Conservation (phyloP, 2,888 invertebrate species). For the Pandemis corylana region DNA sequence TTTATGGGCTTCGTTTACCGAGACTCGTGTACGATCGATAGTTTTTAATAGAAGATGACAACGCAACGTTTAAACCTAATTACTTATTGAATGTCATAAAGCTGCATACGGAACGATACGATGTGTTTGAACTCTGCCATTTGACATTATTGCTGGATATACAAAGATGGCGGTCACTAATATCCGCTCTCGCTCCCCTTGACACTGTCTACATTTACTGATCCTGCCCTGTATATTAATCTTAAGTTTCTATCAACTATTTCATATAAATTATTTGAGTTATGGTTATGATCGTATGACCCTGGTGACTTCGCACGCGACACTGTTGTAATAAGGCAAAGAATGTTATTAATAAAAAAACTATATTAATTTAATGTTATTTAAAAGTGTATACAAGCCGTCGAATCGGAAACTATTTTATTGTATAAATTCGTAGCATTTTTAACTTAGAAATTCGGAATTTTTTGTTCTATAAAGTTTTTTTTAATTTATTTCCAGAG, state of each 20-base stretch:
- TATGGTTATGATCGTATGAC: neutral
- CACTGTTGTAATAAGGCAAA: conserved; percentile 23
- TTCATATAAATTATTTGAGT: neutral
- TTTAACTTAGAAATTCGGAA: conserved; percentile 60
- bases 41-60: no score
- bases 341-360: conserved; percentile 35
- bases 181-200: neutral
- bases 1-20: no score
- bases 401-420: conserved; percentile 46
- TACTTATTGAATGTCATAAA: no score
- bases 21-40: no score
- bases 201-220: neutral
- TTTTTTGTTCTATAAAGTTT: conserved; percentile 68
- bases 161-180: neutral
- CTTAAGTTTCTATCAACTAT: conserved; percentile 1
- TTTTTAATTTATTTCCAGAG: conserved; percentile 65
- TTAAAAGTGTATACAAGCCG: conserved; percentile 37
- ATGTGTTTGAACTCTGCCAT: neutral
- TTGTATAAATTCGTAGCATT: conserved; percentile 63
- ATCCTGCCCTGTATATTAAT: neutral
- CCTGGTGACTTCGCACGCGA: conserved; percentile 12
- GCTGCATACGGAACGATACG: no score
- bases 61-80: no score
- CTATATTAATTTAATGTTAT: conserved; percentile 40
- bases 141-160: neutral